These are phyloP conservation scores for Epinephelus awoara DNA, from an alignment of 2,797 vertebrate species.

Conservation along the genomic window DNA sequence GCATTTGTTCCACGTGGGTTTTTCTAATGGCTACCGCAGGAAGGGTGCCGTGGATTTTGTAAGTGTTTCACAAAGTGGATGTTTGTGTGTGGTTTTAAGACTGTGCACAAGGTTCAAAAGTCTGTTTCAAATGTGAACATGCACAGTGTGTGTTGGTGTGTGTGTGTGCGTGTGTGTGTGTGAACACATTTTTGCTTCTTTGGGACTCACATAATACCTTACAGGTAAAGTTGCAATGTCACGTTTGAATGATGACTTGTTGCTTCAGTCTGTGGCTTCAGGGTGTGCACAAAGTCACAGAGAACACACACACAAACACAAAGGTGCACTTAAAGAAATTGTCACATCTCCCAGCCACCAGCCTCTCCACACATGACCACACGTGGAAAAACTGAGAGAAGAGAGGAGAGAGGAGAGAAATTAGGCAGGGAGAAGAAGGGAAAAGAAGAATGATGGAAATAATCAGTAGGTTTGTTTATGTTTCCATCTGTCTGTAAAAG, in stretches of 20 bases:
- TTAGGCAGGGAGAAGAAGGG: neutral
- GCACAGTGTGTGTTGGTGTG: neutral
- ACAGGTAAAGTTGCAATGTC: constrained; percentile 27
- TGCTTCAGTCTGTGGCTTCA: constrained; percentile 10
- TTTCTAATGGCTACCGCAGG: constrained; percentile 12
- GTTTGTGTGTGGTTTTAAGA: neutral
- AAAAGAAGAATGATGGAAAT: neutral
- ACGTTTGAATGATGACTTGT: constrained; percentile 46
- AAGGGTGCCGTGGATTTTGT: constrained; percentile 9
- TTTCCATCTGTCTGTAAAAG: neutral
- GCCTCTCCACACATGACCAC: constrained; percentile 2
- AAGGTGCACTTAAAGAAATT: neutral
- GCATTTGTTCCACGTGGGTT: constrained; percentile 19
- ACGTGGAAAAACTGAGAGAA: neutral
- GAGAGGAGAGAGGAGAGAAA: neutral
- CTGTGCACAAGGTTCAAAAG: neutral
- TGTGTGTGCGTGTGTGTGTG: neutral
- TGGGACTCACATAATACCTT: constrained; percentile 38
- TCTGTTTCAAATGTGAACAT: neutral
- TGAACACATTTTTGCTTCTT: constrained; percentile 15
- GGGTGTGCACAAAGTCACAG: constrained; percentile 19
- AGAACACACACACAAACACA: neutral
- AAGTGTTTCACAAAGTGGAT: neutral
- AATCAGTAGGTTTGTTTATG: neutral
- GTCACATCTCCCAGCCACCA: neutral